Conservation (phyloP, 2,113 vertebrate genomes). For the Platanista minor region DNA sequence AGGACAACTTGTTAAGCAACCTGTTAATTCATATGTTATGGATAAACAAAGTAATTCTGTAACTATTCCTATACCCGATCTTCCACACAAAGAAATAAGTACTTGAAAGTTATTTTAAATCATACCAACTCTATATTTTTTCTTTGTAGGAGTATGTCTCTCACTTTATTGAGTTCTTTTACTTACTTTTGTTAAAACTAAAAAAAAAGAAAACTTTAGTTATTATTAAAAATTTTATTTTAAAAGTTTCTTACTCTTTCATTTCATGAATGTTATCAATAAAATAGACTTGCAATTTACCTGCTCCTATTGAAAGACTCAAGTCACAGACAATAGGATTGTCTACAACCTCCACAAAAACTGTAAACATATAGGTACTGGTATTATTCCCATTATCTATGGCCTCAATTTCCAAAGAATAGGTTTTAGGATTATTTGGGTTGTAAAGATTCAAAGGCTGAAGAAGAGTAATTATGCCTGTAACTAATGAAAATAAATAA, state of each 20-base stretch:
- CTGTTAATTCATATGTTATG: not conserved
- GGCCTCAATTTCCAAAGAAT: conserved; percentile 10
- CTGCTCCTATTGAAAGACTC: conserved; percentile 47
- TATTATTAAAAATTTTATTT: not conserved
- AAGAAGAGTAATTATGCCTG: conserved; percentile 43
- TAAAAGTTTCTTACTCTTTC: not conserved
- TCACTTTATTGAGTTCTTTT: not conserved
- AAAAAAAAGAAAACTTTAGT: not conserved
- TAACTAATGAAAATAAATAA: conserved; percentile 17
- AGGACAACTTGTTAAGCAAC: not conserved
- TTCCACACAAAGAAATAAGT: not conserved
- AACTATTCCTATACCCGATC: not conserved
- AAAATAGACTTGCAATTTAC: not conserved
- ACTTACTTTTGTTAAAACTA: not conserved
- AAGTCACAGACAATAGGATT: conserved; percentile 61
- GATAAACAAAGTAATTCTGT: not conserved
- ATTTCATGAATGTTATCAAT: not conserved
- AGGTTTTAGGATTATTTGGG: conserved; percentile 14
- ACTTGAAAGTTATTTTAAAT: not conserved
- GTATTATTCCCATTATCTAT: conserved; percentile 32
- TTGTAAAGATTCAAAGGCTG: conserved; percentile 45
- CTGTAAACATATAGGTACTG: not conserved
- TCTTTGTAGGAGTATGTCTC: not conserved
- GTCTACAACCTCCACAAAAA: conserved; percentile 57
- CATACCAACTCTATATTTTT: not conserved